Base-by-base conservation (phyloP, 1,140 invertebrate genomes). In the Drosophila sucinea region DNA sequence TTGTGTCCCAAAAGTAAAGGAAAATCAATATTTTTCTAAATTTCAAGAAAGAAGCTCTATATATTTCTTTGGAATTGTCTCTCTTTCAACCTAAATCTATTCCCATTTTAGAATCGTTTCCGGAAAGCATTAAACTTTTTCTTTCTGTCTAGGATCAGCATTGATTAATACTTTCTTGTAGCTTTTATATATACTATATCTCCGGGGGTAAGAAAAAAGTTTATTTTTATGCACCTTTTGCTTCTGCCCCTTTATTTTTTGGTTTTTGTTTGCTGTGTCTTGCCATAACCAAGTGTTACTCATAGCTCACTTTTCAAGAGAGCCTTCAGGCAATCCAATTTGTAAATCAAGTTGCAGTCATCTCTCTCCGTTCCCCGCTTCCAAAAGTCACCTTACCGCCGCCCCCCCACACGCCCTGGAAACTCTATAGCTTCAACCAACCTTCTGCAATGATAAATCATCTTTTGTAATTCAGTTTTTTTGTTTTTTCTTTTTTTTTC, bases 381-480 rank as follows among this genome's bases (percentile, higher is more conserved):
- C 25, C 25, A 32, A 7, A 35, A 35, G 27, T n/a, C 38, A 10
- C 25, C 51, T 4, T 11, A n/a, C 23, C 32, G 8, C 64, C 25
- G 5, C 11, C 3, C 51, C 38, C 33, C 61, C 44, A 27, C 47
- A 1, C 27, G 29, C 33, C 10, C 33, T 23, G 54, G 51, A 27
- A 27, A 51, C 4, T 8, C 44, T 10, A 51, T 51, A 25, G 44
- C 23, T 23, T 51, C 7, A 51, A 7, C 44, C 44, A 51, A 51
- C 54, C 58, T 57, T 68, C 47, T 65, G 66, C 71, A 84, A 78
- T 89, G 83, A 87, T 87, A 87, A 87, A 87, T 87, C 83, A 89
- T 89, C 79, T 87, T 89, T 89, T 72, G 71, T 77, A 47, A 70
- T 78, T 44, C 60, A 65, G 41, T 70, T 68, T 67, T 72, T 51